Evolutionary conservation across 2,888 invertebrate genomes (phyloP), one percentile per base, ranked within the genome.

Genomic region (Stenoptilia bipunctidactyla): DNA sequence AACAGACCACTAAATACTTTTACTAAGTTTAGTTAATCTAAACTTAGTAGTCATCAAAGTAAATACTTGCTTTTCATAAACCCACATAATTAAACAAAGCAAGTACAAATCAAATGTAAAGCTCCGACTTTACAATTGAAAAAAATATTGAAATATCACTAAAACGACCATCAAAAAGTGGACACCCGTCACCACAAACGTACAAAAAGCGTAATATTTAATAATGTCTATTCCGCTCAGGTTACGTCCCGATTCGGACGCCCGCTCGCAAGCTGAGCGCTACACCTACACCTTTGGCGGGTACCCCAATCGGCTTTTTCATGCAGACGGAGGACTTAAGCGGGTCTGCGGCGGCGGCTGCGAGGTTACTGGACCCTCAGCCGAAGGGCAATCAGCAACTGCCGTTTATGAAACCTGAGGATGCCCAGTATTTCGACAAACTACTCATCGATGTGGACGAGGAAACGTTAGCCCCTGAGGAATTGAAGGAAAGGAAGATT

Each of bases 391-490:
- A 88, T 57, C 80, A 80, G 65, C 98, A 98, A 82, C 86, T 99
- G 54, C 99, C 99, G 12, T 97, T 99, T 68, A 94, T 99, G 91
- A 99, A 99, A 73, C 99, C 99, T 0, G 99, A 99, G 76, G 98
- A 98, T 82, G 97, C 99, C 36, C 99, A 99, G 82, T 99, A 99
- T 82, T 99, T 99, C 77, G 99, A 99, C 76, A 99, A 99, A 77
- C 86, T 99, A 48, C 86, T 99, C 50, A 91, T 97, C 40, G 99
- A 99, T 66, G 98, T 99, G 15, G 99, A 99, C 71, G 99, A 99
- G 79, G 97, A 98, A 61, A 82, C 92, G 0, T 86, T 98, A 30
- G 92, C 94, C 39, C 96, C 98, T 0, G 98, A 99, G 58, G 99
- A 99, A 68, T 92, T 96, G 51, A 98, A 98, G 66, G 99, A 99